These are phyloP conservation scores for Ondatra zibethicus DNA, from an alignment of 2,113 vertebrate species.

Conservation along the genomic window DNA sequence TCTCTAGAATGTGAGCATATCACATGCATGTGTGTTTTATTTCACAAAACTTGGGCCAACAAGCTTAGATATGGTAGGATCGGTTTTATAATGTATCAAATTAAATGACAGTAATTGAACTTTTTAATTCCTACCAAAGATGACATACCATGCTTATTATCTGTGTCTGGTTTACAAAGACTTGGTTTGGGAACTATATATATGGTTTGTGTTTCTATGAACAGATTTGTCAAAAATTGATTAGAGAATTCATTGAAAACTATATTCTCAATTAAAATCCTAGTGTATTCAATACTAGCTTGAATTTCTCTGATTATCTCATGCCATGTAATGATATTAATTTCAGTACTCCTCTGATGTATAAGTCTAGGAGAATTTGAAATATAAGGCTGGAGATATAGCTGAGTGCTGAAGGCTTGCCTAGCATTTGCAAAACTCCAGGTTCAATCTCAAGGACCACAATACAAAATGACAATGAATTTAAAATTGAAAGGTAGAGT, in stretches of 20 bases:
- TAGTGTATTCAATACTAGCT: constrained; percentile 4
- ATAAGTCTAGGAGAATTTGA: constrained; percentile 45
- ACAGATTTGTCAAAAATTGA: constrained; percentile 30
- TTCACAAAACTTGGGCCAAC: background rate
- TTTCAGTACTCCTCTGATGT: constrained; percentile 25
- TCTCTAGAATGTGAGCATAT: background rate
- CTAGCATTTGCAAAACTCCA: background rate
- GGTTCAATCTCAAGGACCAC: background rate
- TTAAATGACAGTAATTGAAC: constrained; percentile 35
- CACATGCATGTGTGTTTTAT: background rate
- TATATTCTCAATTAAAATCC: constrained; percentile 57
- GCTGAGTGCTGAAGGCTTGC: background rate
- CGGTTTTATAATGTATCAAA: background rate
- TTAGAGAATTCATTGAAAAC: constrained; percentile 18
- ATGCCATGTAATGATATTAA: constrained; percentile 21
- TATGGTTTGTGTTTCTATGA: background rate
- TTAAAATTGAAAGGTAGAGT: background rate
- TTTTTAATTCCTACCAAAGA: constrained; percentile 12
- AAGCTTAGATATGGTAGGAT: background rate
- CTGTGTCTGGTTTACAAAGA: background rate
- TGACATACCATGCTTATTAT: background rate
- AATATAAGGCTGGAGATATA: background rate
- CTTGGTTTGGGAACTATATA: background rate
- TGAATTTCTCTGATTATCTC: constrained; percentile 44
- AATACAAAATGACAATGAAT: background rate